Base-by-base conservation (phyloP, 35 echinoderm and acorn worm genomes). In the Ptychodera flava region DNA sequence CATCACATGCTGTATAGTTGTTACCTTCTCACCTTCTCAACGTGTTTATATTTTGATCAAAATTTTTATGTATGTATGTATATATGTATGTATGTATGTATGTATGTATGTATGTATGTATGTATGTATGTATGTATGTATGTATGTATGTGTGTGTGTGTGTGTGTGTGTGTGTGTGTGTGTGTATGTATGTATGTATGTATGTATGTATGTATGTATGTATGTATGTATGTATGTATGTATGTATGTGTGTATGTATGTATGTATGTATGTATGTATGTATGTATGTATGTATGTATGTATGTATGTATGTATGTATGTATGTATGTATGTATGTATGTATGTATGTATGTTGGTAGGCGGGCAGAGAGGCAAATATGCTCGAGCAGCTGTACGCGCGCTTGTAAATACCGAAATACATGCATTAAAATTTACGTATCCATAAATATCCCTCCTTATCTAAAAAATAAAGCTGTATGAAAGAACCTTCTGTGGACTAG, bases 281-380 rank as follows among this genome's bases (percentile, higher is more conserved):
- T 64, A 6, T 22, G 6, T 64, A 6, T 64, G 45, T 64, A 6
- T 64, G 45, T 64, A 6, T 64, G 45, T 64, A 6, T 64, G 45
- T 64, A 6, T 22, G 45, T 22, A 64, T 64, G 45, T 22, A 64
- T 22, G 45, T 22, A 64, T 22, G 45, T 22, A 64, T 6, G 6
- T 64, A 64, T 12, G 6, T 64, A 22, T 64, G 45, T 64, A 22
- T 22, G 45, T 64, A 22, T 64, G 45, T 64, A 64, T 64, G 45
- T 64, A 64, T 64, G 45, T 64, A 64, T 64, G 45, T 64, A 64
- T 64, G n/a, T n/a, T n/a, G n/a, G n/a, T n/a, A n/a, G n/a, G n/a
- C n/a, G n/a, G n/a, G n/a, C n/a, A n/a, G n/a, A n/a, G n/a, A n/a
- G n/a, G n/a, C n/a, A n/a, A n/a, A n/a, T n/a, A n/a, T n/a, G n/a